Conservation (phyloP, 37 sponge, comb jelly and placozoan genomes). For the Ianthella basta region DNA sequence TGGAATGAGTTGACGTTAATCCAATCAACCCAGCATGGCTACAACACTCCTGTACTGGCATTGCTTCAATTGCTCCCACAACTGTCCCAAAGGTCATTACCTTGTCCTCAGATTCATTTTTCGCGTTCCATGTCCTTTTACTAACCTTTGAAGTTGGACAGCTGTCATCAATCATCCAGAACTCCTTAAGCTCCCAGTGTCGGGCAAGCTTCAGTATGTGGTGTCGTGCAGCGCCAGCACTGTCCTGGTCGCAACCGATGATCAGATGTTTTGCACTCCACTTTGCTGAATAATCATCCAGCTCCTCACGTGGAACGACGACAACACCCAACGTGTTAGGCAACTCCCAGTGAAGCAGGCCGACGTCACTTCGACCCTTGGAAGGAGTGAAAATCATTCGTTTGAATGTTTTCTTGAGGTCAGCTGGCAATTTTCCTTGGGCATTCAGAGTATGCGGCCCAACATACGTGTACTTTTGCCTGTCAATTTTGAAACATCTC, state of each 20-base stretch:
- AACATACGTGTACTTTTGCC: too few relatives aligned
- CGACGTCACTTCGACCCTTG: neutral
- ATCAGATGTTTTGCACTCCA: neutral
- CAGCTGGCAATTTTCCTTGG: neutral
- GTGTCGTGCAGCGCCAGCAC: neutral
- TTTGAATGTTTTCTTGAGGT: neutral
- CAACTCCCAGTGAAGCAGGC: neutral
- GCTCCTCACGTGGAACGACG: too few relatives aligned
- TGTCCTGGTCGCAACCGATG: neutral
- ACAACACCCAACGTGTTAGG: neutral
- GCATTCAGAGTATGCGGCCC: too few relatives aligned
- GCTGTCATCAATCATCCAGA: slow-evolving; percentile 8
- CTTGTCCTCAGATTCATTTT: too few relatives aligned
- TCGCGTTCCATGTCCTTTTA: neutral
- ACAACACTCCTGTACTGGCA: too few relatives aligned
- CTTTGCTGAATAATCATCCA: neutral
- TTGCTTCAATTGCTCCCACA: neutral
- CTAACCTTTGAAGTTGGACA: neutral
- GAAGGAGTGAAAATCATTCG: neutral
- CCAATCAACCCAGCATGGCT: neutral
- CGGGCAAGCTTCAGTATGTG: neutral
- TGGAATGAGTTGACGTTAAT: neutral
- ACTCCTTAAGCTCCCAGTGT: neutral
- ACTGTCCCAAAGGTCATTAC: too few relatives aligned
- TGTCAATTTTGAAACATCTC: too few relatives aligned